Base-by-base conservation (phyloP, 2,888 invertebrate genomes). In the Tetranychus piercei region DNA sequence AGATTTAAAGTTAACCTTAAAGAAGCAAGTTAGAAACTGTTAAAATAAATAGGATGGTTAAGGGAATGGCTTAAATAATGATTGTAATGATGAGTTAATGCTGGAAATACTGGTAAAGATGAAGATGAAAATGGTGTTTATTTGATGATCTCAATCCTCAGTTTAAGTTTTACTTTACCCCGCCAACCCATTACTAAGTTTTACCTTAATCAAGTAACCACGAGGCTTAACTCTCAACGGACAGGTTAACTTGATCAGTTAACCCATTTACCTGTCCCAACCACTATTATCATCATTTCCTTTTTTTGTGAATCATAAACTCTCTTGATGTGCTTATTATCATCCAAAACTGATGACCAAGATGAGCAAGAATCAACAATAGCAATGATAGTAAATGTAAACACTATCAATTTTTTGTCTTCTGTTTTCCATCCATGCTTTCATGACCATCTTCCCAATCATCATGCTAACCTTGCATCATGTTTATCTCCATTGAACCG, bases 381-480 rank as follows among this genome's bases (percentile, higher is more conserved):
- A 34, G 34, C 55, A 55, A 7, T 55, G 55, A 55, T 55, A 34
- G 5, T 5, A 34, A 34, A 34, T 34, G 34, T 34, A 55, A 55
- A 55, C 55, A 55, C 11, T 55, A 55, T 55, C 69, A 69, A 69
- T 23, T 23, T 69, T 71, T 44, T 23, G 20, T 43, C 11, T n/a
- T 44, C 11, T 44, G 8, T 71, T 43, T 34, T 23, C 20, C 44
- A 43, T 71, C 22, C 11, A 64, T 72, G 18, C 72, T 72, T 15
- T 67, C 67, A 67, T 67, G 18, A 65, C n/a, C 67, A 18, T 44
- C 44, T n/a, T 75, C 72, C 6, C 72, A 44, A 20, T 75, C 75
- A 22, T 20, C 43, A 71, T 75, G 3, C 6, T 7, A 55, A 15
- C 55, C 9, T 2, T 9, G 55, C 11, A 55, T 55, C 9, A 55